A percentile compares a stretch with the other conserved stretches of the same genome.
phyloP scores from a whole-genome alignment of 2,797 vertebrate species.

The Valencia hispanica region DNA sequence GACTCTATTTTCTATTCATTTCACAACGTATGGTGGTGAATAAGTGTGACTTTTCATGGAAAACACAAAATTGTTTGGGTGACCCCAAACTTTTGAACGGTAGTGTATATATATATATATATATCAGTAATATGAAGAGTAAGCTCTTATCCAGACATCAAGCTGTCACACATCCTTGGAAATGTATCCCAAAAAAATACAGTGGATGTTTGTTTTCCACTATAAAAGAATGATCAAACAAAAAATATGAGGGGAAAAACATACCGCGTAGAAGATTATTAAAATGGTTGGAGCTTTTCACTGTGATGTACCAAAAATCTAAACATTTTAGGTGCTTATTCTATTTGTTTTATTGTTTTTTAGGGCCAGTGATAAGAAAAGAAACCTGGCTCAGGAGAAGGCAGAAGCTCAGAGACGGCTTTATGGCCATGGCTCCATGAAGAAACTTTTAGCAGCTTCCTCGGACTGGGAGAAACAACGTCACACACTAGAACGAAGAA shows the following conservation, averaged over 20 bases:
- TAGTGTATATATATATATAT: too few relatives aligned
- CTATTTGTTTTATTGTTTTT: constrained; percentile 28
- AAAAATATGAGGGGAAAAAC: background rate
- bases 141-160: background rate
- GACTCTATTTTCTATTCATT: too few relatives aligned
- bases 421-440: constrained; percentile 92
- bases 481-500: constrained; percentile 91
- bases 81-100: too few relatives aligned
- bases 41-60: too few relatives aligned
- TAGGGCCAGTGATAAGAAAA: constrained; percentile 96
- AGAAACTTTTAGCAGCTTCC: constrained; percentile 88
- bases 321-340: constrained; percentile 8
- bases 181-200: background rate
- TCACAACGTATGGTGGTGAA: too few relatives aligned
- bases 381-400: constrained; percentile 95
- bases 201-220: background rate
- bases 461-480: constrained; percentile 96
- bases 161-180: constrained; percentile 10
- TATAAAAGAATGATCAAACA: background rate
- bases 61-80: too few relatives aligned
- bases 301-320: background rate
- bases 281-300: background rate
- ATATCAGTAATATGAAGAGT: constrained; percentile 6
- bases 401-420: constrained; percentile 94
- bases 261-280: background rate